Evolutionary conservation across 2,797 vertebrate genomes (phyloP).

Genomic region (Setipinna tenuifilis): DNA sequence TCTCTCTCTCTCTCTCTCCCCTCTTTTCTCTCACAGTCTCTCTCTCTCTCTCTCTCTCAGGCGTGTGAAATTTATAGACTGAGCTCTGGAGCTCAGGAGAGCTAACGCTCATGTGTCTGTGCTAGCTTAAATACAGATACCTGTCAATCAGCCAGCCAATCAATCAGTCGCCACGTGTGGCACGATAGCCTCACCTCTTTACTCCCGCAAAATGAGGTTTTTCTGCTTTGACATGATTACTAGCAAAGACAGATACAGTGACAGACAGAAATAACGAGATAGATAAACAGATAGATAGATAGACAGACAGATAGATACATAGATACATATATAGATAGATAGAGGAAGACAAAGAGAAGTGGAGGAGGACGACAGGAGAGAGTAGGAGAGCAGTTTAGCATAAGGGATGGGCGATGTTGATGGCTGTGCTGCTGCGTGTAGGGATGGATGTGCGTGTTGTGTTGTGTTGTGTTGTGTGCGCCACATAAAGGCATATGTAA

Average conservation of each 20-base stretch:
- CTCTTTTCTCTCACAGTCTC: background rate
- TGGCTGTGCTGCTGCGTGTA: background rate
- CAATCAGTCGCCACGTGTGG: constrained; percentile 13
- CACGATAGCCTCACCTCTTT: background rate
- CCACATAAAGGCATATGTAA: constrained; percentile 5
- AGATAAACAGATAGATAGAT: background rate
- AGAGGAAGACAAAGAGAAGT: background rate
- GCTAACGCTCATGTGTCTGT: background rate
- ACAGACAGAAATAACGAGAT: background rate
- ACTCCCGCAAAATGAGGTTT: background rate
- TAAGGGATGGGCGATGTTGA: background rate
- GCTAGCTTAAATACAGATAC: background rate
- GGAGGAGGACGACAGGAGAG: background rate
- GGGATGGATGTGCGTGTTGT: too few relatives aligned
- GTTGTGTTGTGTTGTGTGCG: background rate
- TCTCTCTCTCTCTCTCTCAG: background rate
- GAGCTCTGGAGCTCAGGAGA: background rate
- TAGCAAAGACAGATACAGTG: background rate
- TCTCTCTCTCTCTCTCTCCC: too few relatives aligned
- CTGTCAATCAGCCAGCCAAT: background rate
- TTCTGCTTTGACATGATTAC: background rate
- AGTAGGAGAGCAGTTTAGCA: background rate
- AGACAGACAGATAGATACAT: background rate
- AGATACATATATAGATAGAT: background rate
- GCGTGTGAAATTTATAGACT: background rate